A percentile compares a stretch with the other conserved stretches of the same genome.
phyloP scores from a whole-genome alignment of 2,888 invertebrate species.

The Silvanus unidentatus region DNA sequence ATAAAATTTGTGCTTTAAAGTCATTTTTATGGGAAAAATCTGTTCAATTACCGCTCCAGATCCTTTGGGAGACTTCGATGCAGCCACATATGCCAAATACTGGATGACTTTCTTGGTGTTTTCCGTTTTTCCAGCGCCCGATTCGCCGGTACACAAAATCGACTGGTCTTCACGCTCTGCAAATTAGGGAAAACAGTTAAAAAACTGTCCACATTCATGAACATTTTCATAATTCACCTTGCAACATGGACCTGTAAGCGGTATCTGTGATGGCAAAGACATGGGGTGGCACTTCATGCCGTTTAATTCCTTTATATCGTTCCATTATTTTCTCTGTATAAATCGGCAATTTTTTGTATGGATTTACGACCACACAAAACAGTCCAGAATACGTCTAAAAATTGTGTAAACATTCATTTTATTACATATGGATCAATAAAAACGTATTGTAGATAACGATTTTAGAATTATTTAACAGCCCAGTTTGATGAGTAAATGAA shows the following conservation, averaged over 20 bases:
- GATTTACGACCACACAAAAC: conserved; percentile 99
- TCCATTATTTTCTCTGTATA: conserved; percentile 99
- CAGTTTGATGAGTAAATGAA: no score
- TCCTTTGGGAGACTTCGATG: conserved; percentile 90
- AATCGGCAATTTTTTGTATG: conserved; percentile 97
- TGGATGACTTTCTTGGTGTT: conserved; percentile 99
- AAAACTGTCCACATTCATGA: background rate
- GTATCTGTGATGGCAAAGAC: conserved; percentile 99
- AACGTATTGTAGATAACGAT: no score
- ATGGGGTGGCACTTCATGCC: conserved; percentile 99
- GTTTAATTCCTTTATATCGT: conserved; percentile 97
- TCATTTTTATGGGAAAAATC: background rate
- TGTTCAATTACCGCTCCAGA: conserved; percentile 67
- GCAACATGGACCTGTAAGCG: conserved; percentile 98
- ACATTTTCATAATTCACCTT: conserved; percentile 60
- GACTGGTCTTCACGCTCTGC: conserved; percentile 99
- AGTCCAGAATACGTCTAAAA: conserved; percentile 97
- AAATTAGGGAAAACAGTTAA: conserved; percentile 32
- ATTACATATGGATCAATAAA: background rate
- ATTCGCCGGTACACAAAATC: conserved; percentile 98
- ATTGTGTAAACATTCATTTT: conserved; percentile 7
- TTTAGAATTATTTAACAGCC: no score
- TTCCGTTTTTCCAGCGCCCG: conserved; percentile 99
- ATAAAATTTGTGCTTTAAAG: conserved; percentile 9
- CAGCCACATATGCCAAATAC: conserved; percentile 98